A percentile compares a stretch with the other conserved stretches of the same genome.
phyloP scores from a whole-genome alignment of 2,888 invertebrate genomes.

The Nomada flava region DNA sequence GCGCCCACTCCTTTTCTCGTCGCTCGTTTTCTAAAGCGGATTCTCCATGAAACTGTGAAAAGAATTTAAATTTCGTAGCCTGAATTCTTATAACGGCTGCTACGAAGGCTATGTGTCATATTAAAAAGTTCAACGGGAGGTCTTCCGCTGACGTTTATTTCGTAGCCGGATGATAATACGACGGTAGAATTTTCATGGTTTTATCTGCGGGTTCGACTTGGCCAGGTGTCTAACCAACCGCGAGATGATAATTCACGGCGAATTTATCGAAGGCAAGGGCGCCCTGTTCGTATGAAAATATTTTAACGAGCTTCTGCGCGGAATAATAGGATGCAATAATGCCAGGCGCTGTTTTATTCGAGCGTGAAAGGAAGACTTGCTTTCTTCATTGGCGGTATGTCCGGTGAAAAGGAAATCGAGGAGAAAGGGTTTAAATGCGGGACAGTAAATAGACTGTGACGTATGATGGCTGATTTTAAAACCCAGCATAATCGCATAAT shows the following conservation, averaged over 20 bases:
- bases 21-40: conserved; percentile 64
- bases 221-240: conserved; percentile 13
- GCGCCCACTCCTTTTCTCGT: conserved; percentile 16
- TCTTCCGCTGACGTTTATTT: conserved; percentile 64
- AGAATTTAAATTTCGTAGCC: conserved; percentile 72
- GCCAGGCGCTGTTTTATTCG: neutral
- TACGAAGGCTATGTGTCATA: conserved; percentile 67
- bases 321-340: neutral
- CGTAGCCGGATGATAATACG: conserved; percentile 59
- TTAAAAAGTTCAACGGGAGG: conserved; percentile 64
- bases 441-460: conserved; percentile 16
- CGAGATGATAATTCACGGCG: conserved; percentile 32
- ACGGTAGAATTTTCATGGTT: conserved; percentile 61
- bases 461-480: neutral
- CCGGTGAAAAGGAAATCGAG: neutral
- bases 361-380: conserved; percentile 12
- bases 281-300: no score
- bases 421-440: conserved; percentile 13
- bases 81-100: conserved; percentile 57
- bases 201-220: conserved; percentile 28
- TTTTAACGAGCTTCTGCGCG: neutral
- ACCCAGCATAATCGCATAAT: neutral
- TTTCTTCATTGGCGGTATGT: neutral
- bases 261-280: neutral
- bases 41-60: conserved; percentile 66